Conservation (phyloP, 2,113 vertebrate genomes). For the Paradisaea rubra region DNA sequence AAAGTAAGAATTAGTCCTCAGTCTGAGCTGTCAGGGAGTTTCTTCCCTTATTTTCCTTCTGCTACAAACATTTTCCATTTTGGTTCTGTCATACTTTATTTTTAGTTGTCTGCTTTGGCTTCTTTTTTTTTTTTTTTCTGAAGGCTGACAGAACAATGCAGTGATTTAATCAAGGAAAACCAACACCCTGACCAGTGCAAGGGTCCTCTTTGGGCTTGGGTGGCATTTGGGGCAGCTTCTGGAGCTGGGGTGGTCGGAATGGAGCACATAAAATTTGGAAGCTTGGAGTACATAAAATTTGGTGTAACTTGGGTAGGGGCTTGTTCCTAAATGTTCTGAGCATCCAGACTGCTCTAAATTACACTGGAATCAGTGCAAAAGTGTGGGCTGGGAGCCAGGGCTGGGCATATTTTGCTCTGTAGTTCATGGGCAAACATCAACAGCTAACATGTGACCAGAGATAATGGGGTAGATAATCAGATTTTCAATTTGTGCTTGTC, state of each 20-base stretch:
- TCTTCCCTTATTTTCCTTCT: conserved; percentile 51
- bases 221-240: neutral
- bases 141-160: neutral
- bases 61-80: conserved; percentile 66
- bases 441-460: neutral
- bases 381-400: neutral
- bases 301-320: neutral
- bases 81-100: conserved; percentile 44
- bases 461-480: neutral
- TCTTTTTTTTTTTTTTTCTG: neutral
- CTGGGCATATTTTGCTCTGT: neutral
- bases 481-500: neutral
- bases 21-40: conserved; percentile 36
- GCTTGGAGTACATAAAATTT: neutral
- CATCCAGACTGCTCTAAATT: neutral
- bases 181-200: neutral
- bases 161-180: neutral
- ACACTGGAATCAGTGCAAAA: neutral
- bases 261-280: neutral
- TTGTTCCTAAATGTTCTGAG: neutral
- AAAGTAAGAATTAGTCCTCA: conserved; percentile 34
- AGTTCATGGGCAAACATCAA: neutral
- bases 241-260: accelerated
- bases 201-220: neutral
- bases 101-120: conserved; percentile 2